phyloP scores from a whole-genome alignment of 92 coral and sea anemone genomes.

The Meandrina meandrites region DNA sequence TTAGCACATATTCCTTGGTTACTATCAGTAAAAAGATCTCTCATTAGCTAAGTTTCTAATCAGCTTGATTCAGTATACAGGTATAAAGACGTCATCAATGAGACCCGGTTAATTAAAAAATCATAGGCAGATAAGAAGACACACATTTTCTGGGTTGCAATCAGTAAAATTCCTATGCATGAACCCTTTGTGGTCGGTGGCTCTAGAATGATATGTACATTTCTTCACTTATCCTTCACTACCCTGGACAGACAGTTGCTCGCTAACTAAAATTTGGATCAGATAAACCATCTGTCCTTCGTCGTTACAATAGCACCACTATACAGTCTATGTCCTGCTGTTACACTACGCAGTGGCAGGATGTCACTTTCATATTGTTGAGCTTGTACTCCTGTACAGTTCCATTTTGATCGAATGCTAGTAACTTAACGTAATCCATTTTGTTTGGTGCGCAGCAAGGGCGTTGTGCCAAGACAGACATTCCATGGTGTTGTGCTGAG shows the following conservation, averaged over 20 bases:
- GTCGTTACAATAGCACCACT: background rate
- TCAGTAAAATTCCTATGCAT: background rate
- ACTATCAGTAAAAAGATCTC: no score
- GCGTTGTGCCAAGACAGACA: no score
- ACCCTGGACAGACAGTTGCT: background rate
- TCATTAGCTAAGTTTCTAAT: background rate
- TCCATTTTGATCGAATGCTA: background rate
- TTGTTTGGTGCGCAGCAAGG: constrained; percentile 16
- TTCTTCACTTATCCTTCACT: background rate
- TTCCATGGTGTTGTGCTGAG: no score
- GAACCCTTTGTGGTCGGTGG: background rate
- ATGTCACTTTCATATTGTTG: background rate
- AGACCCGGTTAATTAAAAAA: no score
- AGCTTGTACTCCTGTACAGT: background rate
- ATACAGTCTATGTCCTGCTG: background rate
- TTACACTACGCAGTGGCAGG: constrained; percentile 9
- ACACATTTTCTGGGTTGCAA: no score
- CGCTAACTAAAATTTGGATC: background rate
- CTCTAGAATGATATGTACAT: background rate
- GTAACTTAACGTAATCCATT: background rate
- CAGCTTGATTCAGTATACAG: no score
- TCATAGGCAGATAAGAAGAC: no score
- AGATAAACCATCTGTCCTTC: background rate
- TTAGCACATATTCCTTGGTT: no score
- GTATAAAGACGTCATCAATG: background rate